A percentile compares a stretch with the other conserved stretches of the same genome.
Evolutionary conservation across 1,140 invertebrate genomes (phyloP).

Genomic region (Heliothis subflexa): DNA sequence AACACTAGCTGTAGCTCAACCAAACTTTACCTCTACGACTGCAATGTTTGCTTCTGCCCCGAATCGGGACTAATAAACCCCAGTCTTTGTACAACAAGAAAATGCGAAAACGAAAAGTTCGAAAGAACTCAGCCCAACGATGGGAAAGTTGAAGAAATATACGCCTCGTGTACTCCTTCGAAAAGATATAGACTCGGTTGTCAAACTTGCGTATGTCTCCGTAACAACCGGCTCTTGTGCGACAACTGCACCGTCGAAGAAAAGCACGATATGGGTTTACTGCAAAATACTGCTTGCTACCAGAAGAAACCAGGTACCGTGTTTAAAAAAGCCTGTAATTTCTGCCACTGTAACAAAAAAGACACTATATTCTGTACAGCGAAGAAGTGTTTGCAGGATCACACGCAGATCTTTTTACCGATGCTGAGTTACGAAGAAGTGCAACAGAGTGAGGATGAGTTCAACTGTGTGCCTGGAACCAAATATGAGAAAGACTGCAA

Average conservation of each 20-base stretch:
- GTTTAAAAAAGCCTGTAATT: slow-evolving; percentile 68
- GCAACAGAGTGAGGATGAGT: slow-evolving; percentile 52
- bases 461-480: slow-evolving; percentile 61
- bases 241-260: slow-evolving; percentile 53
- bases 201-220: slow-evolving; percentile 67
- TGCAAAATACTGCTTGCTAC: slow-evolving; percentile 52
- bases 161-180: slow-evolving; percentile 61
- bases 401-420: slow-evolving; percentile 10
- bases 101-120: slow-evolving; percentile 58
- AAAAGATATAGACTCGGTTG: slow-evolving; percentile 67
- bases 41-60: slow-evolving; percentile 76
- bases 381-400: slow-evolving; percentile 58
- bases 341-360: slow-evolving; percentile 64
- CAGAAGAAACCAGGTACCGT: slow-evolving; percentile 47
- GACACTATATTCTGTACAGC: slow-evolving; percentile 61
- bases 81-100: slow-evolving; percentile 67
- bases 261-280: neutral
- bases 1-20: slow-evolving; percentile 63
- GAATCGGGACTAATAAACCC: slow-evolving; percentile 59
- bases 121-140: slow-evolving; percentile 56
- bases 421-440: slow-evolving; percentile 25
- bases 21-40: slow-evolving; percentile 71
- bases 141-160: slow-evolving; percentile 60
- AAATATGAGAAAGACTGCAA: slow-evolving; percentile 66
- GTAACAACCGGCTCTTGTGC: slow-evolving; percentile 71